These are phyloP conservation scores for Microcebus lehilahytsara DNA, from an alignment of 2,113 vertebrate species.

Conservation along the genomic window DNA sequence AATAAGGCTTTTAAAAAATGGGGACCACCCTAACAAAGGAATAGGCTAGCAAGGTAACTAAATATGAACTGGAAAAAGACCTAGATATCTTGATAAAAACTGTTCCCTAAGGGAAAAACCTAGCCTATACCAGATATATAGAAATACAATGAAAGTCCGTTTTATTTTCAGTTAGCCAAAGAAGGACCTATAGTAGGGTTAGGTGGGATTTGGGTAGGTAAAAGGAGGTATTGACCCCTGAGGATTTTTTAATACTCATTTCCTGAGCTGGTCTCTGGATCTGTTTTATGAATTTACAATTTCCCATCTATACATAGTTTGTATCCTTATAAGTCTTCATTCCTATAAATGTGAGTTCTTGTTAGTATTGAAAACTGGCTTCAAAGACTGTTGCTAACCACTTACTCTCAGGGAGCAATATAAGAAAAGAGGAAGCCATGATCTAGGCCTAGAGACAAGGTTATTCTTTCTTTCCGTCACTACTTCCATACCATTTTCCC, in stretches of 20 bases:
- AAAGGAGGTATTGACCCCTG: background rate
- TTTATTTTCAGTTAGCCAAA: constrained; percentile 16
- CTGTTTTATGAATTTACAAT: background rate
- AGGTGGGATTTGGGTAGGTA: background rate
- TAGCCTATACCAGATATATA: background rate
- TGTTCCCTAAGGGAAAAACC: background rate
- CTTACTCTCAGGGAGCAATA: background rate
- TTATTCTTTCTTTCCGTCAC: background rate
- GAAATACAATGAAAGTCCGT: background rate
- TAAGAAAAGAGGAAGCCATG: background rate
- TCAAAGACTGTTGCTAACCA: background rate
- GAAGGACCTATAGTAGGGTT: background rate
- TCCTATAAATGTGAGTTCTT: background rate
- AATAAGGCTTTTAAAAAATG: background rate
- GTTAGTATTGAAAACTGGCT: constrained; percentile 18
- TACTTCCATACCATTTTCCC: background rate
- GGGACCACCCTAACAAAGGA: background rate
- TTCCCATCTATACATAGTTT: background rate
- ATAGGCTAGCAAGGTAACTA: background rate
- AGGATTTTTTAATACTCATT: background rate
- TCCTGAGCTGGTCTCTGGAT: background rate
- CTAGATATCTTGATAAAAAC: background rate
- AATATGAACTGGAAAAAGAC: background rate
- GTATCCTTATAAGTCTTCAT: background rate
- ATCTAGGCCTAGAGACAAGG: background rate